Base-by-base conservation (phyloP, 2,888 invertebrate genomes). In the Tinea pellionella region DNA sequence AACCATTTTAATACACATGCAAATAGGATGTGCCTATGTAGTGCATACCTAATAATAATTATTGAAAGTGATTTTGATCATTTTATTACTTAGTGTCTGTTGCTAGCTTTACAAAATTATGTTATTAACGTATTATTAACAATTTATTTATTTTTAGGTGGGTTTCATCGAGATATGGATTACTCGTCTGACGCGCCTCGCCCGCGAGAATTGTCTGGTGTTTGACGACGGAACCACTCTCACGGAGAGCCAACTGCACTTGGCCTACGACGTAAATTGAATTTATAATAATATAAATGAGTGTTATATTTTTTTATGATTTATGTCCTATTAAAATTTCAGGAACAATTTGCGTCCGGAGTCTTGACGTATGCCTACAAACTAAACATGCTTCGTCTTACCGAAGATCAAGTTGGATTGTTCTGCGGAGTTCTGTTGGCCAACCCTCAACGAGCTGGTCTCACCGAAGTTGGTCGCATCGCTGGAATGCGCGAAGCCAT, bases 141-240 rank as follows among this genome's bases (percentile, higher is more conserved):
- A 24, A 6, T 24, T 37, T 9, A 37, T 61, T 72, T 65, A n/a
- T 74, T 68, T 68, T 37, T 80, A 88, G 88, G 70, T 79, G 74
- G 97, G 98, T 63, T 99, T 99, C 89, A 97, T 97, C 79, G 98
- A 98, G 85, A 92, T 97, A 64, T 98, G 98, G 97, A 89, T 98
- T 65, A 92, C 95, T 57, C 93, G 97, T 71, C 92, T 95, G 64
- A 91, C 96, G 9, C 91, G 94, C 64, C 90, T 96, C 82, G 93
- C 95, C 47, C 92, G 92, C 42, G 90, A 92, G 62, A 89, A 92
- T 59, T 91, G 92, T 65, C 88, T 98, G 76, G 94, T 96, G 62
- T 96, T 98, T 75, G 94, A 95, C 66, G 97, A 98, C 76, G 98
- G 98, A 43, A 93, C 93, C 57, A 92, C 92, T 67, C 90, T 98